phyloP scores from a whole-genome alignment of 2,888 invertebrate genomes.

The Hylaea fasciaria region DNA sequence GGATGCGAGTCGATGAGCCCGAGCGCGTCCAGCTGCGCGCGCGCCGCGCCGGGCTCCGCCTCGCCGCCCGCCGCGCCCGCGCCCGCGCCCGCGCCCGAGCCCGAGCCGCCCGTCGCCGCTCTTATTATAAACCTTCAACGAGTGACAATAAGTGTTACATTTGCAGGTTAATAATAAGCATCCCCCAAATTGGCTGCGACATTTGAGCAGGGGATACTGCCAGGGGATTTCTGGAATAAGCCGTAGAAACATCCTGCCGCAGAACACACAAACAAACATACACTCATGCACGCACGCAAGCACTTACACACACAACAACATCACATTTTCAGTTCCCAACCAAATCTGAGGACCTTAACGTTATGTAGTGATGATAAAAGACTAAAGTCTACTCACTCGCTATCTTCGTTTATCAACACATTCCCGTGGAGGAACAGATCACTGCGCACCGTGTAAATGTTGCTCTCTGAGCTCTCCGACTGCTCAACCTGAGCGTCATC shows the following conservation, averaged over 20 bases:
- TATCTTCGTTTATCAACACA: slow-evolving; percentile 73
- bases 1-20: slow-evolving; percentile 71
- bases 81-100: slow-evolving; percentile 14
- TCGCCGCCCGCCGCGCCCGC: slow-evolving; percentile 15
- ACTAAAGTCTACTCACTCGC: slow-evolving; percentile 67
- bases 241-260: too few relatives aligned
- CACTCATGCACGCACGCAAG: too few relatives aligned
- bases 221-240: too few relatives aligned
- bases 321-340: too few relatives aligned
- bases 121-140: slow-evolving; percentile 34
- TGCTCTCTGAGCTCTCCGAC: slow-evolving; percentile 67
- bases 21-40: slow-evolving; percentile 50
- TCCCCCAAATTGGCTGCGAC: not conserved
- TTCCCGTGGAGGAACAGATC: slow-evolving; percentile 79
- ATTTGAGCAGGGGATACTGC: too few relatives aligned
- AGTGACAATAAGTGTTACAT: not conserved
- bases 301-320: too few relatives aligned
- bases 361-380: not conserved
- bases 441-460: slow-evolving; percentile 73
- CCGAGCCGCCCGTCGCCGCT: slow-evolving; percentile 24
- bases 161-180: not conserved
- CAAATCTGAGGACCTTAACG: too few relatives aligned
- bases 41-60: slow-evolving; percentile 15
- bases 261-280: too few relatives aligned
- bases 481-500: slow-evolving; percentile 66